Evolutionary conservation across 2,113 vertebrate genomes (phyloP), one percentile per base, ranked within the genome.

Genomic region (Pontoporia blainvillei): DNA sequence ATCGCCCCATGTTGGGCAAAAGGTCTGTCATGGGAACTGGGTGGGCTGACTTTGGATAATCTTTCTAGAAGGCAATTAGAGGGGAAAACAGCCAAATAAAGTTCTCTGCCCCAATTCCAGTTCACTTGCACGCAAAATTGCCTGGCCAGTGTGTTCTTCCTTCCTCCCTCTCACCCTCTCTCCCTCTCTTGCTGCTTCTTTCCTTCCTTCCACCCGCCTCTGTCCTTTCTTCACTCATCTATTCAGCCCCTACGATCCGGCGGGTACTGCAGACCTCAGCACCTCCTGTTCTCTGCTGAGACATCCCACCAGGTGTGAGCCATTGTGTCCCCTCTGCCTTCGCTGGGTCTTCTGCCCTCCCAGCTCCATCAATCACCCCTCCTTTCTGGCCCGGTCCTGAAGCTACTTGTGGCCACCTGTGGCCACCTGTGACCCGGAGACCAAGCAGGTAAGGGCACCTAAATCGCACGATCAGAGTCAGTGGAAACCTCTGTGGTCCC

Each of bases 401-500:
- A 49, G 46, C 31, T 4, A 27, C 18, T 11, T 57, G 29, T 81
- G 59, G 46, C 31, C 5, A 27, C 18, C 14, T 57, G 29, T 81
- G 59, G 46, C 31, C 5, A 27, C 20, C 15, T 67, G 29, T 81
- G 59, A 79, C 31, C 41, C 27, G 10, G 66, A 95, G 76, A n/a
- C 49, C 49, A 25, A 41, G 83, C 61, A 34, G 5, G 17, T 6
- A 18, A 75, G 29, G 76, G 54, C 31, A 73, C 29, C 20, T 17
- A 31, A 8, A 34, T 13, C 6, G 39, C 21, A 6, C 0, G 3
- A 34, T n/a, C 10, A 3, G 36, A 44, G n/a, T 34, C 13, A 18
- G 23, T 1, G 34, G 59, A 71, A 25, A 36, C 20, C 10, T 21
- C 23, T 36, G 9, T 3, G 21, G 78, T 69, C 27, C 62, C 39